Percentiles rank a stretch among this genome's conserved stretches.
These are phyloP conservation scores for Leptinotarsa texana DNA, from an alignment of 1,140 invertebrate genomes.

Conservation along the genomic window DNA sequence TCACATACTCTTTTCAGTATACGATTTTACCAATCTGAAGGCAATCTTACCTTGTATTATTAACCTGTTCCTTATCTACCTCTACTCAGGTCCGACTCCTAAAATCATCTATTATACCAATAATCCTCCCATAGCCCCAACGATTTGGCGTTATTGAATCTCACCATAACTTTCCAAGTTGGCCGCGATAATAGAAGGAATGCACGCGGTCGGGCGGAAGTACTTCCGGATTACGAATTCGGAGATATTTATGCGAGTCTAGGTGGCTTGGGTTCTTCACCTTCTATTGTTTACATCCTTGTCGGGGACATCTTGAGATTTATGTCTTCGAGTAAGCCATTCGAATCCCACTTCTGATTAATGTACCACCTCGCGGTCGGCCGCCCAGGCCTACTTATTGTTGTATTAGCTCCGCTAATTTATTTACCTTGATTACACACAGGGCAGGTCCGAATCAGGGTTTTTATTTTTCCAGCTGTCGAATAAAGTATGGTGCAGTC, in stretches of 20 bases:
- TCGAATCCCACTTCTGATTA: conserved; percentile 45
- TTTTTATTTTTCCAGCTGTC: no score
- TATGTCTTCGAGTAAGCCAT: conserved; percentile 45
- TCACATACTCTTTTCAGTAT: no score
- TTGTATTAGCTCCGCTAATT: conserved; percentile 26
- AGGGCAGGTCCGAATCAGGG: background rate
- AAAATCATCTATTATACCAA: background rate
- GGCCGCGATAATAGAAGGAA: conserved; percentile 47
- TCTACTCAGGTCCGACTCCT: background rate
- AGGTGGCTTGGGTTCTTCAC: conserved; percentile 47
- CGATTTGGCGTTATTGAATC: conserved; percentile 39
- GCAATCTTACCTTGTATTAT: no score
- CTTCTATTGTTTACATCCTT: conserved; percentile 51
- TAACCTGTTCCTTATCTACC: background rate
- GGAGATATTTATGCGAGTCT: conserved; percentile 49
- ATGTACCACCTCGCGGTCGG: conserved; percentile 32
- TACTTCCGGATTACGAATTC: conserved; percentile 50
- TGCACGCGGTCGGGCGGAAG: conserved; percentile 47
- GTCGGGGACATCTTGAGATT: conserved; percentile 51
- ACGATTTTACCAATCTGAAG: no score
- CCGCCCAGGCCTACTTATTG: conserved; percentile 34
- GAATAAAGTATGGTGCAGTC: no score
- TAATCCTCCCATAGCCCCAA: background rate
- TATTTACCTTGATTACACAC: conserved; percentile 14
- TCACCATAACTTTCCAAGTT: conserved; percentile 33